These are phyloP conservation scores for Drosophila orena DNA, from an alignment of 1,140 invertebrate species.

Conservation along the genomic window DNA sequence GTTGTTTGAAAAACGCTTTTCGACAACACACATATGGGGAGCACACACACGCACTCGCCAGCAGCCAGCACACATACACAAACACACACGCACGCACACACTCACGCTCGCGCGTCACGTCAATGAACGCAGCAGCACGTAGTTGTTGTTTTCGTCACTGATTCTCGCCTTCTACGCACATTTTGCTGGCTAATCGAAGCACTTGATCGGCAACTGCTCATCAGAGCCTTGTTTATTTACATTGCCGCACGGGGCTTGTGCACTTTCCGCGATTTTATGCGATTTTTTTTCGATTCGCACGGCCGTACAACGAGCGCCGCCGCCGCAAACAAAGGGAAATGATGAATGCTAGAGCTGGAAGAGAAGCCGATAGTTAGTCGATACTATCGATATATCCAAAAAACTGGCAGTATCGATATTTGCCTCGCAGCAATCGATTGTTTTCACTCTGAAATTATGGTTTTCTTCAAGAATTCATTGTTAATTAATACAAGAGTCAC, in stretches of 20 bases:
- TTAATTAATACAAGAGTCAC: no score
- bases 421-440: no score
- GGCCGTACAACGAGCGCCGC: slow-evolving; percentile 71
- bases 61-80: slow-evolving; percentile 37
- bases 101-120: slow-evolving; percentile 74
- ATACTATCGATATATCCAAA: neutral
- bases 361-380: neutral
- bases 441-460: no score
- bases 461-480: no score
- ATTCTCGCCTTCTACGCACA: slow-evolving; percentile 66
- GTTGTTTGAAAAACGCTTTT: slow-evolving; percentile 51
- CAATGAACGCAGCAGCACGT: slow-evolving; percentile 78
- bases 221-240: slow-evolving; percentile 69
- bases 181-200: slow-evolving; percentile 57
- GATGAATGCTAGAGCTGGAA: slow-evolving; percentile 45
- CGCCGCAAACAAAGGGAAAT: slow-evolving; percentile 79
- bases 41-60: slow-evolving; percentile 31
- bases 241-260: slow-evolving; percentile 55
- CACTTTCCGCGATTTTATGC: slow-evolving; percentile 60
- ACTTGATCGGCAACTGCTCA: slow-evolving; percentile 48
- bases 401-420: no score
- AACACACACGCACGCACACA: slow-evolving; percentile 45
- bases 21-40: slow-evolving; percentile 49
- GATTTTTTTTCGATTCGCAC: slow-evolving; percentile 75
- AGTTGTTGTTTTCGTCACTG: slow-evolving; percentile 66